Evolutionary conservation across 2,797 vertebrate species (phyloP).

Genomic region (Melanogrammus aeglefinus): DNA sequence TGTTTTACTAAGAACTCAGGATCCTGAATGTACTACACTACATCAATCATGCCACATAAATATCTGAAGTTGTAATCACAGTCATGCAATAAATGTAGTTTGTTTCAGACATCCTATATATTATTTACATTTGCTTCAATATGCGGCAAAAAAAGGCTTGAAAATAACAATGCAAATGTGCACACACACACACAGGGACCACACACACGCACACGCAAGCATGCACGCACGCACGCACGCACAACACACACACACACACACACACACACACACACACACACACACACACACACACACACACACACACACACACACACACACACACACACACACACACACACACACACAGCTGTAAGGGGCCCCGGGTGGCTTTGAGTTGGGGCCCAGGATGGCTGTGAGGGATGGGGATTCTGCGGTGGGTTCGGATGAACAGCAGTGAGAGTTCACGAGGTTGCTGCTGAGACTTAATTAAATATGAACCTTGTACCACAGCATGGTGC

Average conservation of each 20-base stretch:
- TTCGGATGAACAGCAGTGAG: slow-evolving; percentile 40
- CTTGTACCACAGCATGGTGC: not conserved
- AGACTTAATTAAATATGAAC: slow-evolving; percentile 58
- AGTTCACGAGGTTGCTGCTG: slow-evolving; percentile 44
- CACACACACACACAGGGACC: slow-evolving; percentile 9
- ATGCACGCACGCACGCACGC: too few species aligned
- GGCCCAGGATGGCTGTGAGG: slow-evolving; percentile 21
- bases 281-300: slow-evolving; percentile 22
- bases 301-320: slow-evolving; percentile 22
- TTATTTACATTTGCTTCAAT: too few species aligned
- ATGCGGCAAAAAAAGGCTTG: too few species aligned
- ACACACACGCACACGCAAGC: slow-evolving; percentile 26
- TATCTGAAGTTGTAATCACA: too few species aligned
- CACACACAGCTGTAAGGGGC: too few species aligned
- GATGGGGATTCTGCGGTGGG: slow-evolving; percentile 56
- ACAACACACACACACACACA: slow-evolving; percentile 23
- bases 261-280: slow-evolving; percentile 17
- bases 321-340: slow-evolving; percentile 32
- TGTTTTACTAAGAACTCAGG: not conserved
- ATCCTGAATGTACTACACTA: too few species aligned
- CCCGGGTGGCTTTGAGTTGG: not conserved
- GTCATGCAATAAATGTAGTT: not conserved
- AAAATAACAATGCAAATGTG: too few species aligned
- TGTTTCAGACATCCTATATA: not conserved
- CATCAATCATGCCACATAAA: too few species aligned